These are phyloP conservation scores for Hoplodrina blanda DNA, from an alignment of 2,888 invertebrate species.

Conservation along the genomic window DNA sequence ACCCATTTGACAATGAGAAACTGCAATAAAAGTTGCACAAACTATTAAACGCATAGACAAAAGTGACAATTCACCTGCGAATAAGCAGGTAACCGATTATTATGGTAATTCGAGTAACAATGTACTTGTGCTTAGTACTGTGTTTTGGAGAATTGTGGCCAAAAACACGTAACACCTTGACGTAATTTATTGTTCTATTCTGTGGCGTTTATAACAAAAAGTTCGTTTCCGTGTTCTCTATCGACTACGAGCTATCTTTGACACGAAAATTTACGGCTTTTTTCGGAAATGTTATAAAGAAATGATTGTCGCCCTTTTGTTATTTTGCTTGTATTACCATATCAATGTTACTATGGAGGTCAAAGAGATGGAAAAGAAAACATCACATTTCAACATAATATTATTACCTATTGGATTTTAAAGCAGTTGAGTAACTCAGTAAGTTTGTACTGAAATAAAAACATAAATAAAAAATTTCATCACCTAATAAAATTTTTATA, in stretches of 20 bases:
- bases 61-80: conserved; percentile 85
- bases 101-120: conserved; percentile 86
- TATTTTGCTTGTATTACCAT: conserved; percentile 49
- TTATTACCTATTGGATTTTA: background rate
- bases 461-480: background rate
- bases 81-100: conserved; percentile 88
- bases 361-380: conserved; percentile 11
- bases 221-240: conserved; percentile 89
- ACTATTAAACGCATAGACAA: conserved; percentile 79
- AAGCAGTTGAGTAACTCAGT: background rate
- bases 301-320: conserved; percentile 51
- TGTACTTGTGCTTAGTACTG: conserved; percentile 78
- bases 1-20: conserved; percentile 73
- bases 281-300: conserved; percentile 54
- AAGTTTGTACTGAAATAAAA: conserved; percentile 14
- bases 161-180: conserved; percentile 86
- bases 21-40: conserved; percentile 81
- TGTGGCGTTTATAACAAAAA: conserved; percentile 86
- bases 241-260: conserved; percentile 84
- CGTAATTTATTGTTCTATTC: conserved; percentile 87
- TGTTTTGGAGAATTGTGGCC: conserved; percentile 88
- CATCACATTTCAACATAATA: conserved; percentile 13
- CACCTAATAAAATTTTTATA: conserved; percentile 5
- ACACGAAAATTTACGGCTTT: conserved; percentile 82
- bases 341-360: conserved; percentile 35